phyloP scores from a whole-genome alignment of 2,888 invertebrate species.

The Spilarctia lutea region DNA sequence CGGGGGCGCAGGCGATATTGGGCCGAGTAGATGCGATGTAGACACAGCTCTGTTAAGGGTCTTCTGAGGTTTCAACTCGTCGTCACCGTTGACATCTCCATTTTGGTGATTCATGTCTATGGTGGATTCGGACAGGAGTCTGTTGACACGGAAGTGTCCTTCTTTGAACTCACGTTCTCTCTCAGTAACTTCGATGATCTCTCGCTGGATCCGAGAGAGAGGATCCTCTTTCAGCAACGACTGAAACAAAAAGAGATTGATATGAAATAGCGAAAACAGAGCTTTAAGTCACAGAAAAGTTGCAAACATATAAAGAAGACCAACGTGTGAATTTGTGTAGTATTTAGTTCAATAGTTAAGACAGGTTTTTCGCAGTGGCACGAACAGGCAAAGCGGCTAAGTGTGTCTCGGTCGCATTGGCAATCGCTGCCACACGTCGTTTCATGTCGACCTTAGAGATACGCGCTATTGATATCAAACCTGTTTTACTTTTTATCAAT shows the following conservation, averaged over 20 bases:
- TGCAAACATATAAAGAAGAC: slow-evolving; percentile 17
- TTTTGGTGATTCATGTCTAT: slow-evolving; percentile 82
- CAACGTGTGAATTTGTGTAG: background rate
- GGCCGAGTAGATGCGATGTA: slow-evolving; percentile 79
- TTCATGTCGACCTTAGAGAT: slow-evolving; percentile 48
- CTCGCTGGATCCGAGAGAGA: slow-evolving; percentile 93
- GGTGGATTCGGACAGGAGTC: slow-evolving; percentile 81
- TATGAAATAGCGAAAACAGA: slow-evolving; percentile 1
- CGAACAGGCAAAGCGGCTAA: slow-evolving; percentile 18
- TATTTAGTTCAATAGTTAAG: slow-evolving; percentile 26
- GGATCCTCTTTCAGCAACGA: slow-evolving; percentile 89
- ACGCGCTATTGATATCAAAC: slow-evolving; percentile 39
- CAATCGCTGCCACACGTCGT: slow-evolving; percentile 24
- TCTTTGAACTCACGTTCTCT: slow-evolving; percentile 93
- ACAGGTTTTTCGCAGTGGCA: slow-evolving; percentile 45
- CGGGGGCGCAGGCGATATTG: slow-evolving; percentile 73
- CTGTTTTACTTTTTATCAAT: slow-evolving; percentile 29
- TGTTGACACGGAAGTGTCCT: slow-evolving; percentile 82
- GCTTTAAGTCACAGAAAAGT: background rate
- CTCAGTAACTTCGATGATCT: slow-evolving; percentile 94
- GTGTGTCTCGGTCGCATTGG: slow-evolving; percentile 50
- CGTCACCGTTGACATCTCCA: slow-evolving; percentile 76
- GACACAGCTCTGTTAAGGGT: slow-evolving; percentile 79
- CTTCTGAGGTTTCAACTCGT: slow-evolving; percentile 63
- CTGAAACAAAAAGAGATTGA: slow-evolving; percentile 71